phyloP scores from a whole-genome alignment of 2,888 invertebrate species.

The Bombyx huttoni region DNA sequence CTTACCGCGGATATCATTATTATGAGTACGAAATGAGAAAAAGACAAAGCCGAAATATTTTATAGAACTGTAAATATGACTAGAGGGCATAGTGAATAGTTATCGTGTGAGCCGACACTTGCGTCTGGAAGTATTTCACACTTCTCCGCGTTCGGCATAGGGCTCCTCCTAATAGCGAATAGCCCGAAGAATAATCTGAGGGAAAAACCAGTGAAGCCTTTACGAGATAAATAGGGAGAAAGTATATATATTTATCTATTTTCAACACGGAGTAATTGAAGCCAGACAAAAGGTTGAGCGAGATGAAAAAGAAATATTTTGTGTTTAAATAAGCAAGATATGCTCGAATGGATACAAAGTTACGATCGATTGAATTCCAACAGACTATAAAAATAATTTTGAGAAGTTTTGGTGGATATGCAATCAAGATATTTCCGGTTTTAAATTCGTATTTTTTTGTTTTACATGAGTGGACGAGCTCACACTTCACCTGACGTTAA shows the following conservation, averaged over 20 bases:
- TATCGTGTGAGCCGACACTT: constrained; percentile 47
- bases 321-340: not conserved
- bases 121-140: constrained; percentile 32
- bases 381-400: not conserved
- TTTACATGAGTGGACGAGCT: no score
- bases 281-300: not conserved
- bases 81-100: constrained; percentile 38
- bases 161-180: not conserved
- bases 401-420: not conserved
- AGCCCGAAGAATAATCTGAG: not conserved
- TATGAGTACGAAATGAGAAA: not conserved
- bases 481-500: no score
- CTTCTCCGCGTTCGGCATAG: constrained; percentile 5
- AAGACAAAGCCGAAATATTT: constrained; percentile 17
- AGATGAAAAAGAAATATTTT: not conserved
- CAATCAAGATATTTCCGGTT: no score
- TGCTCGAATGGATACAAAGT: not conserved
- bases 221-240: constrained; percentile 19
- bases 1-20: no score
- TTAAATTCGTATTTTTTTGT: no score
- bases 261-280: constrained; percentile 2
- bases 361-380: not conserved
- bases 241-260: constrained; percentile 21
- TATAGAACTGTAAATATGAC: constrained; percentile 38
- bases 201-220: constrained; percentile 9